These are phyloP conservation scores for Troides aeacus DNA, from an alignment of 2,888 invertebrate genomes.

Conservation along the genomic window DNA sequence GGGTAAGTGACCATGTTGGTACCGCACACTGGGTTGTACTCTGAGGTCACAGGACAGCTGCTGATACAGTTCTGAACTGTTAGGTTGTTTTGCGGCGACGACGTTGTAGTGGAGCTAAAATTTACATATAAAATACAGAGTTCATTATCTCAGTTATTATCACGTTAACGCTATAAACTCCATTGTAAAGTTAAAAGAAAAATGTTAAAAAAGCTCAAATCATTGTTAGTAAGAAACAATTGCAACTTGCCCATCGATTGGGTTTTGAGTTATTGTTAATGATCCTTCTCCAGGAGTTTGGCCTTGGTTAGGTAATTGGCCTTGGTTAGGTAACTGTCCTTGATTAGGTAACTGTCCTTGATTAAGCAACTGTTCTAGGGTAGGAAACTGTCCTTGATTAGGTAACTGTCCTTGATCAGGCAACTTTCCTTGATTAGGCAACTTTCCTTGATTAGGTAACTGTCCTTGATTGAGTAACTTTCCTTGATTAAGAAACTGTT, in stretches of 20 bases:
- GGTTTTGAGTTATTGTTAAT: constrained; percentile 21
- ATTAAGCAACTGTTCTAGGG: constrained; percentile 36
- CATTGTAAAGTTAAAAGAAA: too few species aligned
- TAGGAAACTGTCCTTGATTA: constrained; percentile 40
- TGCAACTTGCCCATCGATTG: constrained; percentile 24
- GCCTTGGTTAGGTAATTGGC: too few species aligned
- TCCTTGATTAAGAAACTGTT: constrained; percentile 7
- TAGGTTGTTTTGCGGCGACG: not conserved
- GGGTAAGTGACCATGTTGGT: constrained; percentile 58
- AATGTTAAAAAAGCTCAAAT: too few species aligned
- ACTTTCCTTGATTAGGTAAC: constrained; percentile 38
- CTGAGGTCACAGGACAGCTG: constrained; percentile 53
- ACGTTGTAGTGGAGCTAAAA: constrained; percentile 14
- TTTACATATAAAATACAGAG: not conserved
- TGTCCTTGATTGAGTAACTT: constrained; percentile 21
- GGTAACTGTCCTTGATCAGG: constrained; percentile 37
- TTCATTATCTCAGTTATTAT: too few species aligned
- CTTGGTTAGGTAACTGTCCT: too few species aligned
- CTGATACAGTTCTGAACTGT: constrained; percentile 39
- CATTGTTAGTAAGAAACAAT: not conserved
- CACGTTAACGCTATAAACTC: too few species aligned
- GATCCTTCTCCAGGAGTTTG: constrained; percentile 20
- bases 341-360: too few species aligned
- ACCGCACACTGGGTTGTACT: constrained; percentile 73
- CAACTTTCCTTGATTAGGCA: constrained; percentile 45